phyloP scores from a whole-genome alignment of 2,797 vertebrate species.

The Catamblyrhynchus diadema region DNA sequence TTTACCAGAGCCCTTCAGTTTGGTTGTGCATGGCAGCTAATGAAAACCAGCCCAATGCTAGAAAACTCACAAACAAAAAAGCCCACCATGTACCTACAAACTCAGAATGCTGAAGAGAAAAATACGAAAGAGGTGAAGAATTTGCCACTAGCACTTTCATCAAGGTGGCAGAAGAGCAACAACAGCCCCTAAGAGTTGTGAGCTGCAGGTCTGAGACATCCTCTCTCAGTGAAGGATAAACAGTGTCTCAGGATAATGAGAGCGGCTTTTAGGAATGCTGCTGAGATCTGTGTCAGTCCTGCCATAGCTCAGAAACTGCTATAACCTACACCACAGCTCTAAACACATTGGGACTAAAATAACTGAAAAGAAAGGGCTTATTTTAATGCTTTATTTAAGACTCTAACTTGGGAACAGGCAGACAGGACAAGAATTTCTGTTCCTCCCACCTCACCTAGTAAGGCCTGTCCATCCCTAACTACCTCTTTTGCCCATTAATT shows the following conservation, averaged over 20 bases:
- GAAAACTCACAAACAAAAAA: rapidly evolving
- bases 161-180: background rate
- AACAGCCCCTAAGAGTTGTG: background rate
- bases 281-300: background rate
- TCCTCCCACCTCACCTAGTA: rapidly evolving
- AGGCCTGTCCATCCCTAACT: background rate
- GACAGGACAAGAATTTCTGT: background rate
- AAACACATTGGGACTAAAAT: rapidly evolving
- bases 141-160: background rate
- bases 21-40: background rate
- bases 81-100: background rate
- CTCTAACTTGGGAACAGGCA: rapidly evolving
- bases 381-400: background rate
- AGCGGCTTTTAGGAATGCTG: background rate
- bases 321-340: background rate
- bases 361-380: background rate
- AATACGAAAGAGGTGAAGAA: background rate
- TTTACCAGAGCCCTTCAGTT: background rate
- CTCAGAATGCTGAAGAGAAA: background rate
- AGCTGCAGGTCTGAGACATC: background rate
- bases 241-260: rapidly evolving
- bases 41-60: background rate
- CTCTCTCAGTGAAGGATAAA: background rate
- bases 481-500: background rate
- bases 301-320: background rate